Base-by-base conservation (phyloP, 2,888 invertebrate genomes). In the Chloroclysta siterata region DNA sequence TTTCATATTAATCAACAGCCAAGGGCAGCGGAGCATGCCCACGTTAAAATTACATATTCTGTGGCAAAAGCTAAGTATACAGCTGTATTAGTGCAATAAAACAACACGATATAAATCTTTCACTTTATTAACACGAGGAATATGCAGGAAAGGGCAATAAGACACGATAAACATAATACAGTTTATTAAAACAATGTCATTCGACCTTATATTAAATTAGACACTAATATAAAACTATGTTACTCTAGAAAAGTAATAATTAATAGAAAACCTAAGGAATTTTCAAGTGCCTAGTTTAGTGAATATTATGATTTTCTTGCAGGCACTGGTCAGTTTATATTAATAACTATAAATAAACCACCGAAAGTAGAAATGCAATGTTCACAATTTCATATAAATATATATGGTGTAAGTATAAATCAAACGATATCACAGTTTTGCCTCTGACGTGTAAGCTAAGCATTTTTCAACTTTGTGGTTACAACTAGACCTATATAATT, bases 281-380 rank as follows among this genome's bases (percentile, higher is more conserved):
- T 82, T 76, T 79, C 65, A 42, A 60, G 74, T 74, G 69, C 75
- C 71, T 72, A 72, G 73, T 60, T 77, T 77, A 73, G 86, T 89
- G 92, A 92, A 92, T 93, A 92, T 92, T 81, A 83, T 89, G 81
- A 80, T 78, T 39, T 75, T 56, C 92, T 91, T 90, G 86, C 92
- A 93, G 92, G 92, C 90, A 92, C 92, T 92, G 92, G 84, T 83
- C 68, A 71, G 72, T 78, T 78, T 77, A 76, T 78, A 71, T 73
- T 73, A 72, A 76, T 74, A 64, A 73, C 69, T 67, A 36, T 39
- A 33, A 48, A 59, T 33, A 33, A 61, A 63, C 63, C 67, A 63
- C 56, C 63, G 54, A 63, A 67, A 57, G 53, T 53, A 70, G 59
- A 69, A 70, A 68, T 64, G 68, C 66, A 68, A 62, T 48, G 41